Evolutionary conservation across 2,113 vertebrate genomes (phyloP), one percentile per base, ranked within the genome.

Genomic region (Paraplagusia blochii): DNA sequence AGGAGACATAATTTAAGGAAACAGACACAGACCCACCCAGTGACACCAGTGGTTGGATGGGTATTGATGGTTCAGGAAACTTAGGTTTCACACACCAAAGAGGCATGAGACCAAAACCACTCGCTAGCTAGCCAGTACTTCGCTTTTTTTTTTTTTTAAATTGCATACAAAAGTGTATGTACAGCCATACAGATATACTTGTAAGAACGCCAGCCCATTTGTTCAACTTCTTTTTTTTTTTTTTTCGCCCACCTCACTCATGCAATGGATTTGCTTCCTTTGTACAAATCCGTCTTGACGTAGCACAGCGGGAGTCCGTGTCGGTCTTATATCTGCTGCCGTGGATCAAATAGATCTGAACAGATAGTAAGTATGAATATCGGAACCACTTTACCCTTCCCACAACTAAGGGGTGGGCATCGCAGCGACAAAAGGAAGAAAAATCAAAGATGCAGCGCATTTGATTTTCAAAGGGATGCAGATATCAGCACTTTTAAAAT

Each of bases 391-490:
- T 82, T 70, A 34, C 54, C 39, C 60, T 56, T 64, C 72, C 76
- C 39, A 66, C 64, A 71, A 66, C 64, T 75, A 51, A 72, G 67
- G 52, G 17, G 54, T 53, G 50, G 11, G 57, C 60, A 53, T 61
- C 58, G 46, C 64, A 42, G 67, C 36, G 50, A 85, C 66, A 71
- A 72, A 83, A 62, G 82, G 39, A 66, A 80, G 77, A 52, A 72
- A 8, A 36, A 72, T 74, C 72, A 88, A 73, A 79, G 58, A 68
- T 44, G 39, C 58, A 73, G 72, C 68, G 68, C 68, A 72, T 87
- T 85, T 77, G 74, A 80, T 87, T 89, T 91, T 90, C 88, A 91
- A 91, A 91, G 85, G 48, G 80, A 85, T 87, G 87, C 73, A 88
- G 74, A 85, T 87, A 74, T 88, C 75, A 87, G 82, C 75, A 74